Conservation (phyloP, 2,888 invertebrate genomes). For the Nomada ferruginata region DNA sequence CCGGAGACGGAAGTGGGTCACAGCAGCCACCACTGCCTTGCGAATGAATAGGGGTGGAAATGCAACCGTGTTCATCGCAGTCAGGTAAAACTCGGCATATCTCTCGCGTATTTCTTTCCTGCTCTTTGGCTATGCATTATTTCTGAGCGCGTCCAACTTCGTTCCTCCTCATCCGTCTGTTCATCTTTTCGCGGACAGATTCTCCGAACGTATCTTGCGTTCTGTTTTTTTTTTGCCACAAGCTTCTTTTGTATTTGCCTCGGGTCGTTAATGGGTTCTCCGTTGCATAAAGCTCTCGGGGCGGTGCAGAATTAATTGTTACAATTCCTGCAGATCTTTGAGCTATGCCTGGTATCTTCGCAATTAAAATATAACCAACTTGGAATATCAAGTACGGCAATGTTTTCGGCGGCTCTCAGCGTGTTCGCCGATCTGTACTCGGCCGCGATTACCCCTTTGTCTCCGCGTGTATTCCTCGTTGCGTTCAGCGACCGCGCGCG, state of each 20-base stretch:
- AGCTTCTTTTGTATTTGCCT: too few species aligned
- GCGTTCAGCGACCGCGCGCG: conserved; percentile 33
- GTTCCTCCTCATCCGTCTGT: background rate
- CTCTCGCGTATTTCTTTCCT: conserved; percentile 8
- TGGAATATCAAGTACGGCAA: too few species aligned
- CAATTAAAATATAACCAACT: too few species aligned
- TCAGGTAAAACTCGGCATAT: conserved; percentile 37
- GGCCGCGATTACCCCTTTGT: conserved; percentile 12
- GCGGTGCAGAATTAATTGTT: too few species aligned
- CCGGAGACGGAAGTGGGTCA: conserved; percentile 74
- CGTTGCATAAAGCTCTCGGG: too few species aligned
- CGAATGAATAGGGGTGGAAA: conserved; percentile 71
- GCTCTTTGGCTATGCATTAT: conserved; percentile 37
- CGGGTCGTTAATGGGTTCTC: too few species aligned
- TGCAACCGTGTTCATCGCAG: conserved; percentile 50
- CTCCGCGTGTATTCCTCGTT: background rate
- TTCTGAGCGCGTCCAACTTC: conserved; percentile 24
- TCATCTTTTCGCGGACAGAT: background rate
- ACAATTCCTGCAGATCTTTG: too few species aligned
- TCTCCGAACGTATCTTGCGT: background rate
- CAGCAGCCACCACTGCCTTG: conserved; percentile 58
- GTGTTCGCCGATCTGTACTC: too few species aligned
- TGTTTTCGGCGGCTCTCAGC: background rate
- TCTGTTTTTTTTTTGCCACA: background rate
- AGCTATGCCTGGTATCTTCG: too few species aligned